Base-by-base conservation (phyloP, 2,888 invertebrate species). In the Leucozona laternaria region DNA sequence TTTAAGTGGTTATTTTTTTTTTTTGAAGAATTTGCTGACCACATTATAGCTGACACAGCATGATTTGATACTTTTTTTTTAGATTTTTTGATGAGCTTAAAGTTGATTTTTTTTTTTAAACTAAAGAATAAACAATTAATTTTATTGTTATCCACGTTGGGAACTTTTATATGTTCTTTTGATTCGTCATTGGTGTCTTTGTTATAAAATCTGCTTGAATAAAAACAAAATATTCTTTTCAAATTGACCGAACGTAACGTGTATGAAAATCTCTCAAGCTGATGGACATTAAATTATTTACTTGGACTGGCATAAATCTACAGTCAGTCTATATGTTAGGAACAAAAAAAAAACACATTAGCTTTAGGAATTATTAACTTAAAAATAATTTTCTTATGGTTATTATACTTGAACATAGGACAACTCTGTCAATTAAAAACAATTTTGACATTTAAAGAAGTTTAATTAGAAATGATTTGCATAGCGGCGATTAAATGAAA, bases 61-160 rank as follows among this genome's bases (percentile, higher is more conserved):
- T 34, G 50, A 50, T 15, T 66, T 66, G 34, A 66, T 48, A 34
- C 2, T 48, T 66, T 66, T 48, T 10, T 34, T 66, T 66, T 34
- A 4, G 5, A 20, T 34, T 66, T 50, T 45, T 28, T 50, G 20
- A 34, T 50, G 34, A 66, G 15, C 8, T 31, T 25, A 4, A 45
- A 43, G 43, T n/a, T 45, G 28, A 3, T 25, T 43, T 45, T 4
- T 43, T 64, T 17, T 28, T n/a, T 45, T 17, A 13, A n/a, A n/a
- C n/a, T n/a, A n/a, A n/a, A n/a, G n/a, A 64, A 62, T 62, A 22
- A 6, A 28, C 25, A 64, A 64, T 64, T 43, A 64, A 28, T 45
- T 66, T 25, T 64, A 64, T 64, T 28, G 45, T 45, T 64, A 28
- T 43, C 45, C 45, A 64, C 28, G 43, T 11, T 28, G 15, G 45